Conservation (phyloP, 2,888 invertebrate species). For the Anagyrus pseudococci region DNA sequence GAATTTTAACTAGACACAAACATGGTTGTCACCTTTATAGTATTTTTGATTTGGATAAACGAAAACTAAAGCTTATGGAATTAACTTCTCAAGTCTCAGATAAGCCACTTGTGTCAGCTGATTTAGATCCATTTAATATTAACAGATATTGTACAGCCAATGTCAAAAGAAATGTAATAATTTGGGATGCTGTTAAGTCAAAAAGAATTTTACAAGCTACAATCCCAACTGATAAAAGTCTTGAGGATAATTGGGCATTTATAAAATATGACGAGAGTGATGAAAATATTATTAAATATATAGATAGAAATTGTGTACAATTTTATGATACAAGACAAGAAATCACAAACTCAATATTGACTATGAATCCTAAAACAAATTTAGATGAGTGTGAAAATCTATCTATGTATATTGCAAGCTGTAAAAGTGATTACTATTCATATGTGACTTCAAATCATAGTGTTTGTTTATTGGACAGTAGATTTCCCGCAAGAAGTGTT, state of each 20-base stretch:
- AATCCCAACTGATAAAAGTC: slow-evolving; percentile 37
- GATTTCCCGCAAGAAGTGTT: slow-evolving; percentile 48
- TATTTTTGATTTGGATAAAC: slow-evolving; percentile 31
- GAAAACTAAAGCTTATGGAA: slow-evolving; percentile 44
- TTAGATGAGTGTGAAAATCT: slow-evolving; percentile 54
- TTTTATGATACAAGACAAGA: slow-evolving; percentile 45
- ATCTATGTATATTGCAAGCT: slow-evolving; percentile 47
- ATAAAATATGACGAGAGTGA: slow-evolving; percentile 48
- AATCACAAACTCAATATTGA: slow-evolving; percentile 46
- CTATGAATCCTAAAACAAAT: slow-evolving; percentile 50
- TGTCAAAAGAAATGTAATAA: slow-evolving; percentile 44
- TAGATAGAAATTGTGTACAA: slow-evolving; percentile 54
- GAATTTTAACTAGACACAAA: slow-evolving; percentile 31
- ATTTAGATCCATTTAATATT: slow-evolving; percentile 47
- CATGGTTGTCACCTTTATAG: slow-evolving; percentile 26
- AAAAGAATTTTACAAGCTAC: slow-evolving; percentile 25
- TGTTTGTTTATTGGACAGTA: slow-evolving; percentile 52
- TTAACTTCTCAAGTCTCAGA: slow-evolving; percentile 44
- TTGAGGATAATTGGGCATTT: slow-evolving; percentile 52
- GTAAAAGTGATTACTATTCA: slow-evolving; percentile 46
- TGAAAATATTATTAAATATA: slow-evolving; percentile 48
- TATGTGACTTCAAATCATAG: slow-evolving; percentile 55
- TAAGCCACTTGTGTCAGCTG: slow-evolving; percentile 51
- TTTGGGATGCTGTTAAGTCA: slow-evolving; percentile 48
- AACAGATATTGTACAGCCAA: slow-evolving; percentile 50